A percentile compares a stretch with the other conserved stretches of the same genome.
These are phyloP conservation scores for Prosopocoilus inquinatus DNA, from an alignment of 2,888 invertebrate species.

Conservation along the genomic window DNA sequence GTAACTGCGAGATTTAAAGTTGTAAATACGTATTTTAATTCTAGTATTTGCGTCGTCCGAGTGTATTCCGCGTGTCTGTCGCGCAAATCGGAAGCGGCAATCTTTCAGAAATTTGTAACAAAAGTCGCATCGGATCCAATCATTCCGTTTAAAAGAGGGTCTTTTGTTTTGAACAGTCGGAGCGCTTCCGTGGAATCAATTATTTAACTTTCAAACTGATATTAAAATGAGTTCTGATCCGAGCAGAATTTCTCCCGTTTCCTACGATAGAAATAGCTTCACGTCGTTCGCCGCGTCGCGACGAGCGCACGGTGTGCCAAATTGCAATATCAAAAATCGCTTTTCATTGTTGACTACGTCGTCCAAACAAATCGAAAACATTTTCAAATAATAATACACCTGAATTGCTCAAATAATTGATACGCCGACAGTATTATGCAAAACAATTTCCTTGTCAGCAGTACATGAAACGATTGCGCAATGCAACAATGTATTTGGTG, in stretches of 20 bases:
- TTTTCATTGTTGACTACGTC: no score
- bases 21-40: no score
- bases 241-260: not conserved
- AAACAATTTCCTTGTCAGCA: no score
- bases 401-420: no score
- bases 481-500: no score
- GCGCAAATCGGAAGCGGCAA: slow-evolving; percentile 2
- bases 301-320: no score
- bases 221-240: slow-evolving; percentile 30
- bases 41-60: not conserved
- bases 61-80: not conserved
- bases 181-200: slow-evolving; percentile 32
- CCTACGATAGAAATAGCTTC: not conserved
- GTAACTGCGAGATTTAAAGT: no score
- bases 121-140: slow-evolving; percentile 31
- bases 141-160: slow-evolving; percentile 17
- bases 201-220: slow-evolving; percentile 35
- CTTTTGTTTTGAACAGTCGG: slow-evolving; percentile 31
- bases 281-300: no score
- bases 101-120: slow-evolving; percentile 23
- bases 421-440: no score
- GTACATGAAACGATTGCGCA: no score
- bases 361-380: not conserved
- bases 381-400: not conserved
- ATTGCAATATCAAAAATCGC: no score